A percentile compares a stretch with the other conserved stretches of the same genome.
Conservation (phyloP, 2,888 invertebrate species). For the Pandemis corylana region DNA sequence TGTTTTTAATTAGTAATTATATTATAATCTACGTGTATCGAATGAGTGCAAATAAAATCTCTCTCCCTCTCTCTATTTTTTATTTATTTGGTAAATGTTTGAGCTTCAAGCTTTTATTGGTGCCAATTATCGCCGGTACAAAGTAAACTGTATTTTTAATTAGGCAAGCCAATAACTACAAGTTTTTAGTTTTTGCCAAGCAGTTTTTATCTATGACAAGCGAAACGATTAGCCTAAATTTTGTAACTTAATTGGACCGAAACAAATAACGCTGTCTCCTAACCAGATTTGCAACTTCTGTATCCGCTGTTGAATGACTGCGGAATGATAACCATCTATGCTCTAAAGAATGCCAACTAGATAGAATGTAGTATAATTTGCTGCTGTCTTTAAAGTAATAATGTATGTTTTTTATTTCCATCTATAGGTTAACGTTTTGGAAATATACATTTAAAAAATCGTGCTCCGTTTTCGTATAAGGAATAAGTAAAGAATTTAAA, state of each 20-base stretch:
- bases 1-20: too few species aligned
- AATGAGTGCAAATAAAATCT: too few species aligned
- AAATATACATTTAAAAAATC: too few species aligned
- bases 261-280: conserved; percentile 24
- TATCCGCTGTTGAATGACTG: conserved; percentile 19
- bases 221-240: conserved; percentile 37
- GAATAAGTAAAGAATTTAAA: too few species aligned
- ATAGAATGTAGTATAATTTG: neutral
- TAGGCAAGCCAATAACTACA: conserved; percentile 9
- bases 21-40: too few species aligned
- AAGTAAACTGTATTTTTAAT: conserved; percentile 4
- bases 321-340: conserved; percentile 30
- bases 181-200: conserved; percentile 10
- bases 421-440: neutral
- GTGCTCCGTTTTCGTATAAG: too few species aligned
- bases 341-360: conserved; percentile 8
- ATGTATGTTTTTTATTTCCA: neutral
- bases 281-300: conserved; percentile 30
- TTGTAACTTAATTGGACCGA: conserved; percentile 24
- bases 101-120: neutral
- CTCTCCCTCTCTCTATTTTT: too few species aligned
- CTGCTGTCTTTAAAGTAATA: neutral
- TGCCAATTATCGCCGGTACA: neutral
- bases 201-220: conserved; percentile 23
- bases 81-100: neutral